Evolutionary conservation across 2,113 vertebrate genomes (phyloP), one percentile per base, ranked within the genome.

Genomic region (Zootoca vivipara): DNA sequence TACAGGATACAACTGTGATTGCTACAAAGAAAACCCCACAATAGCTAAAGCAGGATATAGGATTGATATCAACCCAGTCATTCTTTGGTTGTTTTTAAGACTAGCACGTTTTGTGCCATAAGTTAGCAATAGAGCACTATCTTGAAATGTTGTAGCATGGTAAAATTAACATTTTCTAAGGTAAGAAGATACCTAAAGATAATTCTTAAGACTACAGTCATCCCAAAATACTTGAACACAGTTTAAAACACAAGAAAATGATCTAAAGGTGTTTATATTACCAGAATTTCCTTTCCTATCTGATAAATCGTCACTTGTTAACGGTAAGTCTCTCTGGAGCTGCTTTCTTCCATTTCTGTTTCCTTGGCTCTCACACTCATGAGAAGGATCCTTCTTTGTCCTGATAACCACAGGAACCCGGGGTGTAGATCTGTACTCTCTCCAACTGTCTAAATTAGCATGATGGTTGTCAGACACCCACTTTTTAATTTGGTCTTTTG

Each of bases 401-500:
- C 94, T 92, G 85, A 91, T 97, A 80, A 89, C 64, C 24, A 93
- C 89, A 22, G 95, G 90, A 88, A 87, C 78, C 91, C 95, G 93
- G 67, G 94, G 69, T 87, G 89, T 85, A 77, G 95, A 88, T 90
- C 92, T 95, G 85, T 94, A 93, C 22, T 98, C 98, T 93, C 97
- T 97, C 98, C 98, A 97, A 82, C 40, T 95, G 67, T 98, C 98
- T 46, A 95, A 96, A 92, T 92, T 92, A 83, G 88, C 88, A 46
- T n/a, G 89, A 64, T 95, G 94, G 90, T 95, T 97, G 86, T 98
- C 97, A 64, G 96, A 93, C 0, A 96, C 75, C 95, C 97, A 96
- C 79, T 97, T 97, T 90, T 95, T 98, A 42, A 86, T 89, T 33
- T 97, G 97, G 75, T 98, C 98, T 94, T 93, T 98, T 2, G 97